A percentile compares a stretch with the other conserved stretches of the same genome.
These are phyloP conservation scores for Diglossa cyanea DNA, from an alignment of 2,797 vertebrate genomes.

Conservation along the genomic window DNA sequence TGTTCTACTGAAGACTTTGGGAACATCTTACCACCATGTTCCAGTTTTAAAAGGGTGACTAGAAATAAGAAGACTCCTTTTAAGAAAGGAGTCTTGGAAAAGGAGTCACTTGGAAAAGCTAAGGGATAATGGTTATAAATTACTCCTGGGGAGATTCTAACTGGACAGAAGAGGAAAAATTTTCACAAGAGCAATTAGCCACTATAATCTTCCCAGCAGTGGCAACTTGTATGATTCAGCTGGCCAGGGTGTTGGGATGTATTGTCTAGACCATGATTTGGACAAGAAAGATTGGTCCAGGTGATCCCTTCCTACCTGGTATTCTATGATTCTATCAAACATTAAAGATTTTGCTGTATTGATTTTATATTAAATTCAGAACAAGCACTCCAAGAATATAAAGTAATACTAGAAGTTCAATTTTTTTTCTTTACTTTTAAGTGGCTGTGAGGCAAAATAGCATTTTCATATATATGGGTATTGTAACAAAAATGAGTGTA, in stretches of 20 bases:
- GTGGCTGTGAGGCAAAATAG: neutral
- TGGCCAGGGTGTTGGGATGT: neutral
- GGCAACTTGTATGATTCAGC: neutral
- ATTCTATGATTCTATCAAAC: neutral
- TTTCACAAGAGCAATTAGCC: neutral
- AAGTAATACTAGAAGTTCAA: neutral
- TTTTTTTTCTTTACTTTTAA: neutral
- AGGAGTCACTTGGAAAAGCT: neutral
- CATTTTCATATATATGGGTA: neutral
- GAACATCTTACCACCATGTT: too few species aligned
- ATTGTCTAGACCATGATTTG: neutral
- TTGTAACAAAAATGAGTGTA: neutral
- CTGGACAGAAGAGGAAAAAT: neutral
- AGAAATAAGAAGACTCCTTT: neutral
- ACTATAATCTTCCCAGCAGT: neutral
- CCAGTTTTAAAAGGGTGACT: neutral
- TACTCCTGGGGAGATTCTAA: neutral
- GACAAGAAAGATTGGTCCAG: neutral
- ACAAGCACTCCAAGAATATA: neutral
- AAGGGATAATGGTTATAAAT: neutral
- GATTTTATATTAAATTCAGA: neutral
- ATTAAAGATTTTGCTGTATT: neutral
- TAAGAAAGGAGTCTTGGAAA: neutral
- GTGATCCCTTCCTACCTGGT: neutral
- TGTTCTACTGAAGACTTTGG: neutral